Percentiles rank a stretch among this genome's conserved stretches.
phyloP scores from a whole-genome alignment of 2,113 vertebrate species.

The Accipiter cooperii region DNA sequence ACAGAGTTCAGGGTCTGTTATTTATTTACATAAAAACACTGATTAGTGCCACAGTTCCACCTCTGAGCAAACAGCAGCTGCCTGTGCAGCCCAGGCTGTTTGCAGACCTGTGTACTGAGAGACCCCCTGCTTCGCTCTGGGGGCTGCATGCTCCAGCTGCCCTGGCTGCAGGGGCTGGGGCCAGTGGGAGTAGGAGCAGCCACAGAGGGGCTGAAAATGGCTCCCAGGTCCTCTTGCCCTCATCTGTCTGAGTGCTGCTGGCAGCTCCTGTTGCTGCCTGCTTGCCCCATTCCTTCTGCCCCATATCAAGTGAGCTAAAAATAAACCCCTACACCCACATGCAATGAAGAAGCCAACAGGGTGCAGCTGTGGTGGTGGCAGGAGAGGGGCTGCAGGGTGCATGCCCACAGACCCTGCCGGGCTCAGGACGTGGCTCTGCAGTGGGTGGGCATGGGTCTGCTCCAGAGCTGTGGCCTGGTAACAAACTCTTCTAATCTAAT shows the following conservation, averaged over 20 bases:
- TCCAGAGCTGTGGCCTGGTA: neutral
- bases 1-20: neutral
- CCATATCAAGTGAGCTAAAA: neutral
- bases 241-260: neutral
- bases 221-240: neutral
- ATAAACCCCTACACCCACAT: neutral
- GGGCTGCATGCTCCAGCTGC: neutral
- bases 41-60: neutral
- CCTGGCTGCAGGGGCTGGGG: neutral
- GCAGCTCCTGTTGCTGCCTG: neutral
- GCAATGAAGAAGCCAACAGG: neutral
- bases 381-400: neutral
- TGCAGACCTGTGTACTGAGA: neutral
- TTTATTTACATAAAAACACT: conserved; percentile 62
- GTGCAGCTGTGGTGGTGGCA: neutral
- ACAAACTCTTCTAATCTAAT: neutral
- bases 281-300: neutral
- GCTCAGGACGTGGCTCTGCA: neutral
- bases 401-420: accelerated
- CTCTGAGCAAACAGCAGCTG: neutral
- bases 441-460: accelerated
- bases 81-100: neutral
- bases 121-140: accelerated
- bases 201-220: neutral
- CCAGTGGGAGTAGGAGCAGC: neutral